Evolutionary conservation across 2,888 invertebrate species (phyloP).

Genomic region (Apamea crenata): DNA sequence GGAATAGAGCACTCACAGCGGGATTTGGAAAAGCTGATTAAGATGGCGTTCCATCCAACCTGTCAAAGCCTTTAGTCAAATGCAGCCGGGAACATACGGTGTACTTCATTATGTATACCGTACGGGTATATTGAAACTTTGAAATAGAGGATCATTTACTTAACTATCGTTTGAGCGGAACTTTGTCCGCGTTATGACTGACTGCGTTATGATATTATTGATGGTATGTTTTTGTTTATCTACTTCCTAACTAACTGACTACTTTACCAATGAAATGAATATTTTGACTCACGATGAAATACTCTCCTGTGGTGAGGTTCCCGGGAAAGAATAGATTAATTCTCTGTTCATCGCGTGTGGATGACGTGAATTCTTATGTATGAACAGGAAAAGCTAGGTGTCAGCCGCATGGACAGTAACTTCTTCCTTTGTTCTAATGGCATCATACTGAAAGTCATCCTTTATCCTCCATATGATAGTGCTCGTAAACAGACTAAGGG

Average conservation of each 20-base stretch:
- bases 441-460: background rate
- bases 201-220: background rate
- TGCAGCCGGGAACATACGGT: slow-evolving; percentile 37
- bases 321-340: slow-evolving; percentile 12
- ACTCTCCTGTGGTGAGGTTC: slow-evolving; percentile 1
- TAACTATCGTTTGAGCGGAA: slow-evolving; percentile 27
- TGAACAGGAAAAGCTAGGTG: background rate
- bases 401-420: background rate
- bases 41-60: slow-evolving; percentile 43
- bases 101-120: slow-evolving; percentile 33
- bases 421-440: background rate
- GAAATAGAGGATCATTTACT: slow-evolving; percentile 43
- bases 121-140: slow-evolving; percentile 41
- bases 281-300: background rate
- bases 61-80: slow-evolving; percentile 55
- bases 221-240: background rate
- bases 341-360: background rate
- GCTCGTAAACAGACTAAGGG: background rate
- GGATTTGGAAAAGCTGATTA: slow-evolving; percentile 63
- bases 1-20: slow-evolving; percentile 43
- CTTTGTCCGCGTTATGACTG: background rate
- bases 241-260: background rate
- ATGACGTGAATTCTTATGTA: slow-evolving; percentile 11
- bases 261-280: background rate
- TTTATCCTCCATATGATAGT: background rate